These are phyloP conservation scores for Rousettus leschenaultii DNA, from an alignment of 2,113 vertebrate genomes.

Conservation along the genomic window DNA sequence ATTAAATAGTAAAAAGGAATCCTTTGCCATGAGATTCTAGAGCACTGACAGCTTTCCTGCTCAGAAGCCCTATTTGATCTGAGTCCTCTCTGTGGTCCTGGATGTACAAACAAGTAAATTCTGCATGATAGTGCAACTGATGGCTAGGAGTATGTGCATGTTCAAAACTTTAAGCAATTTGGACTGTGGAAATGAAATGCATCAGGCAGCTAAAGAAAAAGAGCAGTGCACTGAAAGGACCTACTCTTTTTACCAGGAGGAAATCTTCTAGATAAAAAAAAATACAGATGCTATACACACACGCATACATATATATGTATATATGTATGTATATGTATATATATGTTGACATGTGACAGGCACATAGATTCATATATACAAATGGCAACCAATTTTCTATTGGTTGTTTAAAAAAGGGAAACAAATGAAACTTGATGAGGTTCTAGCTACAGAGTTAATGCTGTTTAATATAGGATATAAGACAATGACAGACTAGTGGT, in stretches of 20 bases:
- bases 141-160: background rate
- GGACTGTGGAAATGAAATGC: background rate
- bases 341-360: background rate
- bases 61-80: background rate
- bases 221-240: background rate
- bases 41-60: background rate
- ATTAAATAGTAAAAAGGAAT: background rate
- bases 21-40: background rate
- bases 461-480: background rate
- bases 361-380: background rate
- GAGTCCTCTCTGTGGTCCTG: background rate
- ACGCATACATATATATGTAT: too few relatives aligned
- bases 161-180: background rate
- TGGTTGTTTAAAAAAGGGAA: background rate
- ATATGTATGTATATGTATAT: too few relatives aligned
- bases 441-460: background rate
- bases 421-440: background rate
- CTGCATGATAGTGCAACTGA: background rate
- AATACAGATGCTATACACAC: background rate
- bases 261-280: slow-evolving; percentile 9
- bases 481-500: background rate
- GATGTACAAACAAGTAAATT: background rate
- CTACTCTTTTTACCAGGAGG: background rate
- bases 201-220: background rate
- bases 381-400: background rate